Conservation (phyloP, 2,797 vertebrate genomes). For the Anas flavirostris region DNA sequence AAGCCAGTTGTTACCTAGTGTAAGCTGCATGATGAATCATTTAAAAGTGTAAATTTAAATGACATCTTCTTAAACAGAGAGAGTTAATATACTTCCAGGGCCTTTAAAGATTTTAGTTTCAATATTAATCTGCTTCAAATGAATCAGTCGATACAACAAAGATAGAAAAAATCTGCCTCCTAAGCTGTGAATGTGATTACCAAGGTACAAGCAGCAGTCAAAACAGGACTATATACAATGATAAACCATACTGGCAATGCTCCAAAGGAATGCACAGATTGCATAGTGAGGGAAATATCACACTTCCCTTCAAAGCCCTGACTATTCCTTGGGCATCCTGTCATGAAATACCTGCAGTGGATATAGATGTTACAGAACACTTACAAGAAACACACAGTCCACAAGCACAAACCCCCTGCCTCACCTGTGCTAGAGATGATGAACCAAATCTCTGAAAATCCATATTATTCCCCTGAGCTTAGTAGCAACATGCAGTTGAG, state of each 20-base stretch:
- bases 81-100: not conserved
- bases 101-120: not conserved
- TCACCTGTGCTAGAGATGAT: not conserved
- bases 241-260: not conserved
- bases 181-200: not conserved
- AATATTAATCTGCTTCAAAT: not conserved
- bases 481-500: not conserved
- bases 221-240: not conserved
- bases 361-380: rapidly evolving
- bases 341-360: not conserved
- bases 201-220: not conserved
- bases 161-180: not conserved
- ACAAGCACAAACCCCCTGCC: not conserved
- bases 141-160: not conserved
- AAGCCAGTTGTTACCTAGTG: not conserved
- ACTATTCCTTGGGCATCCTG: not conserved
- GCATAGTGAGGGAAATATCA: not conserved
- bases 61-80: not conserved
- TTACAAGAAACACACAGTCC: not conserved
- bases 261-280: not conserved
- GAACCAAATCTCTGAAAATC: not conserved
- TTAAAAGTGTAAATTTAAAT: not conserved
- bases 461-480: not conserved
- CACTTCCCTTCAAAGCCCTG: not conserved
- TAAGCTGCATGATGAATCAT: not conserved